Base-by-base conservation (phyloP, 2,797 vertebrate genomes). In the Xenops minutus region DNA sequence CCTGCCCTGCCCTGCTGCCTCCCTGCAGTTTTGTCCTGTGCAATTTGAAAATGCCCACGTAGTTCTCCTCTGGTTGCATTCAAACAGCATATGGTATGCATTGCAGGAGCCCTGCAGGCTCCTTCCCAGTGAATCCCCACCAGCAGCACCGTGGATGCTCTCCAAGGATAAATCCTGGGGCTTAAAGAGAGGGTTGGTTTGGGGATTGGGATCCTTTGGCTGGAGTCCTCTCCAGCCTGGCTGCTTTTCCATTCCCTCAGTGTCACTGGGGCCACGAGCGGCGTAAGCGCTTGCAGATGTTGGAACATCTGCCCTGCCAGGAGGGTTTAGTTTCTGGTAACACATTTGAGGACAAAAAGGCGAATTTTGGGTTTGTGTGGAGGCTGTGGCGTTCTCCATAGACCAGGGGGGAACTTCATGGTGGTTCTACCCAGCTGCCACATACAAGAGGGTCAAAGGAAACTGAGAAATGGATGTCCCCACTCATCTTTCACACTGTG, bases 1-100 rank as follows among this genome's bases (percentile, higher is more conserved):
- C 69, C 19, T 49, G 22, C 43, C 52, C 52, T 49, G 75, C 27
- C 69, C 59, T 27, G 6, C 6, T 46, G 21, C 11, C 10, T 22
- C 44, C n/a, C 6, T 12, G 26, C 5, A 0, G 0, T 34, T 43
- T 18, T 46, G 24, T 10, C 1, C 2, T 0, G 54, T 12, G 56
- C 13, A 2, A 7, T 8, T 30, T 10, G 61, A 1, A 37, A 58
- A 30, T 7, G 27, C 10, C 30, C 23, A 3, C 13, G 4, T 1
- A 4, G n/a, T 71, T 72, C 43, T 58, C 9, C 27, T 0, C 1
- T 13, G 0, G 20, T 6, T 5, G 27, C 41, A n/a, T 72, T 80
- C 88, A 37, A n/a, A n/a, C 66, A 62, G 90, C 81, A 22, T 49
- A 15, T 67, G 89, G 85, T 36, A 68, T 67, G 85, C 83, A 21